These are phyloP conservation scores for Sternarchorhynchus goeldii DNA, from an alignment of 2,797 vertebrate genomes.

Conservation along the genomic window DNA sequence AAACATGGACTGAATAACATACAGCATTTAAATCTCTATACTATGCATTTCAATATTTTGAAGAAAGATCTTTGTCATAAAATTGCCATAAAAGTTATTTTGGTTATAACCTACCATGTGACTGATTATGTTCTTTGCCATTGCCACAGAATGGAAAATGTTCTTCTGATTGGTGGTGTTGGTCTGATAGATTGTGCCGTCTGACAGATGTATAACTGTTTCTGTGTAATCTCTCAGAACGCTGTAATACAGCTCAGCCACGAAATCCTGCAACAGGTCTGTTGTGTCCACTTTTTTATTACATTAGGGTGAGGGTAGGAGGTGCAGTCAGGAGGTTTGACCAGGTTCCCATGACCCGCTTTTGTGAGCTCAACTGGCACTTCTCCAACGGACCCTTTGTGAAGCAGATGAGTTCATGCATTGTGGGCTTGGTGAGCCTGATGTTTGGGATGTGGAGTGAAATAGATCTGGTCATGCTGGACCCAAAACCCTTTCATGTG, in stretches of 20 bases:
- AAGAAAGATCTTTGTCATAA: background rate
- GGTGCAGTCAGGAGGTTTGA: constrained; percentile 39
- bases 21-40: background rate
- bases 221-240: background rate
- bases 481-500: constrained; percentile 60
- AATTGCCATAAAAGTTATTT: no score
- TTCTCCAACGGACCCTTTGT: constrained; percentile 70
- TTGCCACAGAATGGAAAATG: background rate
- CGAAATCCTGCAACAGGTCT: background rate
- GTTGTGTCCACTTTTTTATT: constrained; percentile 10
- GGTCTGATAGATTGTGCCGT: background rate
- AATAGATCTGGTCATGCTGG: constrained; percentile 67
- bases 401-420: constrained; percentile 64
- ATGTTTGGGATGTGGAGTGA: constrained; percentile 64
- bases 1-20: background rate
- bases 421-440: constrained; percentile 64
- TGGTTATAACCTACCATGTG: no score
- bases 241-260: background rate
- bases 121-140: background rate
- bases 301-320: constrained; percentile 2
- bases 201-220: background rate
- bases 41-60: background rate
- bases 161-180: background rate
- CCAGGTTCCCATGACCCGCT: constrained; percentile 20
- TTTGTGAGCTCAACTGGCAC: constrained; percentile 73